Conservation (phyloP, 1,140 invertebrate species). For the Holotrichia oblita region DNA sequence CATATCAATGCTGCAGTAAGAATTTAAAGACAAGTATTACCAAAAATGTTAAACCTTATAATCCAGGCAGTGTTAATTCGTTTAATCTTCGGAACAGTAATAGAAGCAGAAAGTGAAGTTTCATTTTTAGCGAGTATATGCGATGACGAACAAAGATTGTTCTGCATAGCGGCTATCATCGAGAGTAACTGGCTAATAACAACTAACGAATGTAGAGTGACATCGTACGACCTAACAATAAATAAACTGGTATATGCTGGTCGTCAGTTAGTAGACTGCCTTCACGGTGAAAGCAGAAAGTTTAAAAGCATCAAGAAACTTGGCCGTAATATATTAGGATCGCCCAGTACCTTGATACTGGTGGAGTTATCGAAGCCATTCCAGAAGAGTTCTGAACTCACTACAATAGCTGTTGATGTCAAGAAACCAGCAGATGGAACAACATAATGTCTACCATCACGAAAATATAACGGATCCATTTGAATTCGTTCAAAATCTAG, state of each 20-base stretch:
- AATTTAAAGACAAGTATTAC: neutral
- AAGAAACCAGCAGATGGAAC: neutral
- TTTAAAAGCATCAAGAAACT: neutral
- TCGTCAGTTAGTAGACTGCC: neutral
- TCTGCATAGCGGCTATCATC: neutral
- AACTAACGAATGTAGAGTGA: neutral
- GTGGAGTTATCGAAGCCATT: neutral
- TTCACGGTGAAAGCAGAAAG: neutral
- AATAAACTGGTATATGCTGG: neutral
- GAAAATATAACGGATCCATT: neutral
- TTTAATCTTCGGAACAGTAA: neutral
- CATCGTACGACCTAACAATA: neutral
- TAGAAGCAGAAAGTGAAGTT: neutral
- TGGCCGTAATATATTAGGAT: neutral
- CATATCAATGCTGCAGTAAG: neutral
- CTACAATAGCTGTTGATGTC: neutral
- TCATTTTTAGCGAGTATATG: neutral
- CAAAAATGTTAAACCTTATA: neutral
- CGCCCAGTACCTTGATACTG: neutral
- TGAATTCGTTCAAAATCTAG: constrained; percentile 3
- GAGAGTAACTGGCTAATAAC: neutral
- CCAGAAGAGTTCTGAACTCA: neutral
- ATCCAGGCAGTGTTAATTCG: neutral
- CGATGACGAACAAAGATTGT: neutral
- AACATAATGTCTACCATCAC: neutral